Base-by-base conservation (phyloP, 1,140 invertebrate genomes). In the Whitmania pigra region DNA sequence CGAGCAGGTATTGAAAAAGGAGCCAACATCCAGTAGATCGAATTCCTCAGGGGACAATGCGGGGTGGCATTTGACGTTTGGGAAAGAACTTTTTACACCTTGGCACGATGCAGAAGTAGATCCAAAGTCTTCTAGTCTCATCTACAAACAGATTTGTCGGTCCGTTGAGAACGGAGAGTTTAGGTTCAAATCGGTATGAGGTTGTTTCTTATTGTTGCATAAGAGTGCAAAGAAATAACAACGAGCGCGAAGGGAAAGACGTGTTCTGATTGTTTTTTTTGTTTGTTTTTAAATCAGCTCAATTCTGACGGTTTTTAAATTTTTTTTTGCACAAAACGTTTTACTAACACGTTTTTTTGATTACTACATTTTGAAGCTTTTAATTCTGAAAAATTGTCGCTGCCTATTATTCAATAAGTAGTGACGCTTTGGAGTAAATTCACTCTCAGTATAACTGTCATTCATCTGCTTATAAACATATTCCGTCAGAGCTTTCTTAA, bases 11-110 rank as follows among this genome's bases (percentile, higher is more conserved):
- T 27, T 71, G 68, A 43, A 54, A 31, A 36, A 53, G 25, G 73
- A 72, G 40, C 57, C 22, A 63, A 63, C 11, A 63, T 4, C 29
- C 6, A 63, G 18, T 1, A 49, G 13, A 49, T 13, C 13, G 9
- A 49, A 11, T 49, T 13, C 15, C 13, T 17, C 43, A 49, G 43
- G 43, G 13, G 73, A 73, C 31, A 57, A 71, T 25, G 36, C 78
- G 31, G 66, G 77, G 13, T 81, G 80, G 80, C 73, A 79, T 40
- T 73, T 81, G 1, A 80, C 77, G 69, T 80, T 79, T 73, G 74
- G 80, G 69, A 77, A 78, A 68, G 80, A 81, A 73, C 77, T 78
- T 69, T 81, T 81, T 72, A 76, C 76, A 15, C 79, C 80, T 0
- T 80, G 80, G 79, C 74, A 78, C 31, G 75, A 76, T 69, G 67